phyloP scores from a whole-genome alignment of 2,888 invertebrate species.

The Gari tellinella region DNA sequence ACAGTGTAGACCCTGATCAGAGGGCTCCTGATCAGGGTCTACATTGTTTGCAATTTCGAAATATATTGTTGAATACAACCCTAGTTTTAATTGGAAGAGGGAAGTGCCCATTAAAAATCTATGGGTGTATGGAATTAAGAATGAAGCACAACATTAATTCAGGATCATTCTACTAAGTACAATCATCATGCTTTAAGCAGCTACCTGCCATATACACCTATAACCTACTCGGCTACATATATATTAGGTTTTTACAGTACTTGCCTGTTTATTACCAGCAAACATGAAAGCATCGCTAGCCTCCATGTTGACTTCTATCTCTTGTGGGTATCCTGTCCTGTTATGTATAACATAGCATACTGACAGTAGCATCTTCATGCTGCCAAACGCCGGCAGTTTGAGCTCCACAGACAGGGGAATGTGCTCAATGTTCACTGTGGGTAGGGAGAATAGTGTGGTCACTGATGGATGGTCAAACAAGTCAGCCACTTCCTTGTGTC shows the following conservation, averaged over 20 bases:
- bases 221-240: too few relatives aligned
- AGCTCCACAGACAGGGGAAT: conserved; percentile 84
- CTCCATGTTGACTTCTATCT: conserved; percentile 91
- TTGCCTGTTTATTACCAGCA: conserved; percentile 95
- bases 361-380: conserved; percentile 86
- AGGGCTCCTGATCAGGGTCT: too few relatives aligned
- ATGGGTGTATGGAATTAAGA: too few relatives aligned
- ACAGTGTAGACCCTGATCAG: too few relatives aligned
- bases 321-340: conserved; percentile 89
- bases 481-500: conserved; percentile 62
- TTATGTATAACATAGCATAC: conserved; percentile 88
- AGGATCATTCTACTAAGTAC: too few relatives aligned
- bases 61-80: too few relatives aligned
- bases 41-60: too few relatives aligned
- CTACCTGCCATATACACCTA: too few relatives aligned
- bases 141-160: too few relatives aligned
- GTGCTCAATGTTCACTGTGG: conserved; percentile 80
- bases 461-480: conserved; percentile 74
- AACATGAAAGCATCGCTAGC: conserved; percentile 97
- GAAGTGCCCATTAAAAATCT: too few relatives aligned
- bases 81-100: too few relatives aligned
- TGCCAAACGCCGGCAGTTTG: conserved; percentile 89
- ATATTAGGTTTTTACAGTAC: neutral
- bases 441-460: conserved; percentile 79
- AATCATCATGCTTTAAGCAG: too few relatives aligned